Percentiles rank a stretch among this genome's conserved stretches.
phyloP scores from a whole-genome alignment of 2,888 invertebrate species.

The Temnothorax rugatulus region DNA sequence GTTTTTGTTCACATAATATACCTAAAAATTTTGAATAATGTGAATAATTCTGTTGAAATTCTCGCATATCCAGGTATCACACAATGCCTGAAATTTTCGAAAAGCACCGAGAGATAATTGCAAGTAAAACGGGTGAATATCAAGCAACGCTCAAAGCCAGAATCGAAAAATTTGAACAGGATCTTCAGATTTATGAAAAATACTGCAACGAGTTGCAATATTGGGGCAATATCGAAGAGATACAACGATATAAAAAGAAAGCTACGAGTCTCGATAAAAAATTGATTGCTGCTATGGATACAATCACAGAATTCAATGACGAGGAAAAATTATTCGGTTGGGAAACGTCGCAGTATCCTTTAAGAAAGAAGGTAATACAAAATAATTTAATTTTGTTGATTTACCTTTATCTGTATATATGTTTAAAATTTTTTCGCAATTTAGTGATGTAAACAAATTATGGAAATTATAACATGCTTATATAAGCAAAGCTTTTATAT shows the following conservation, averaged over 20 bases:
- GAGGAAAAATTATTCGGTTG: slow-evolving; percentile 96
- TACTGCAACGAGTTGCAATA: slow-evolving; percentile 95
- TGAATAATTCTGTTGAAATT: background rate
- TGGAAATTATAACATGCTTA: background rate
- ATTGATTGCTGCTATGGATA: slow-evolving; percentile 91
- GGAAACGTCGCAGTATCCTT: slow-evolving; percentile 95
- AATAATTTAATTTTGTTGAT: background rate
- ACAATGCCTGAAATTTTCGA: slow-evolving; percentile 94
- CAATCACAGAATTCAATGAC: slow-evolving; percentile 95
- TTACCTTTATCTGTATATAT: background rate
- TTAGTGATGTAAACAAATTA: slow-evolving; percentile 11
- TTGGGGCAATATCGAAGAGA: slow-evolving; percentile 94
- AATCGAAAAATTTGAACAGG: slow-evolving; percentile 93
- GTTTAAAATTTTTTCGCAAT: background rate
- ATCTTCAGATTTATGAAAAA: slow-evolving; percentile 92
- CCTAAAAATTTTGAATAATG: background rate
- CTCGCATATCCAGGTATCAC: slow-evolving; percentile 87
- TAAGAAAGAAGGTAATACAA: slow-evolving; percentile 89
- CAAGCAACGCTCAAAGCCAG: slow-evolving; percentile 93
- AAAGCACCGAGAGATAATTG: slow-evolving; percentile 93
- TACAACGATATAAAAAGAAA: slow-evolving; percentile 93
- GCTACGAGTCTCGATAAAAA: slow-evolving; percentile 92
- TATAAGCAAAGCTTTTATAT: background rate
- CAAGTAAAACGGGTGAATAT: slow-evolving; percentile 94
- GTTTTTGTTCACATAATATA: background rate